phyloP scores from a whole-genome alignment of 1,140 invertebrate genomes.

The Drosophila erecta region DNA sequence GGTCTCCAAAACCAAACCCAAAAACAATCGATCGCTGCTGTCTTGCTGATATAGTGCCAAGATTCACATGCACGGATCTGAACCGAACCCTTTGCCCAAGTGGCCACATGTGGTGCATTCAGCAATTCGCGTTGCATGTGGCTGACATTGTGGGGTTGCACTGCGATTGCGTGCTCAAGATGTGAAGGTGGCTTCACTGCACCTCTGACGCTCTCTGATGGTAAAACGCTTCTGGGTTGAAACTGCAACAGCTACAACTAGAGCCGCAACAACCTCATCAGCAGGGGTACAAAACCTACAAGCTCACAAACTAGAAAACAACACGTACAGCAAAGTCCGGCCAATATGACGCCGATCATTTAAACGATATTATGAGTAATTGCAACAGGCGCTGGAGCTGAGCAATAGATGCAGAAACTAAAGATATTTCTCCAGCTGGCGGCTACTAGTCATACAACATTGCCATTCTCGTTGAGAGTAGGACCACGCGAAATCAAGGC shows the following conservation, averaged over 20 bases:
- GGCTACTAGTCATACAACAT: constrained; percentile 45
- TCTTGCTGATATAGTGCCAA: not conserved
- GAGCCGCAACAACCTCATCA: constrained; percentile 37
- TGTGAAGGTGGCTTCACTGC: constrained; percentile 19
- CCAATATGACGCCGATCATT: constrained; percentile 35
- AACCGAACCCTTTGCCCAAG: constrained; percentile 10
- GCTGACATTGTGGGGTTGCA: constrained; percentile 32
- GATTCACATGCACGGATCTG: constrained; percentile 4
- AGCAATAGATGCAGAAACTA: not conserved
- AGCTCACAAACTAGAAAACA: constrained; percentile 53
- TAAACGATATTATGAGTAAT: constrained; percentile 55
- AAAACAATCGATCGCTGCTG: not conserved
- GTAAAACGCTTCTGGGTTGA: constrained; percentile 59
- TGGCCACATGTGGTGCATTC: constrained; percentile 39
- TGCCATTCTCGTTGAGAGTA: constrained; percentile 22
- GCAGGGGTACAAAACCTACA: constrained; percentile 50
- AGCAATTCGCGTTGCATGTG: constrained; percentile 26
- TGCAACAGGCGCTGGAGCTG: constrained; percentile 17
- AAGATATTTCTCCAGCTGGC: constrained; percentile 37
- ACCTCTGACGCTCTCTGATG: constrained; percentile 16
- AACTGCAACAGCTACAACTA: constrained; percentile 23
- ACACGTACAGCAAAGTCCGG: constrained; percentile 25
- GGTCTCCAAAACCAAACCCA: constrained; percentile 5
- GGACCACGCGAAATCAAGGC: constrained; percentile 22
- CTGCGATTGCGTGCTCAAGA: constrained; percentile 41